Base-by-base conservation (phyloP, 2,113 vertebrate genomes). In the Lathamus discolor region DNA sequence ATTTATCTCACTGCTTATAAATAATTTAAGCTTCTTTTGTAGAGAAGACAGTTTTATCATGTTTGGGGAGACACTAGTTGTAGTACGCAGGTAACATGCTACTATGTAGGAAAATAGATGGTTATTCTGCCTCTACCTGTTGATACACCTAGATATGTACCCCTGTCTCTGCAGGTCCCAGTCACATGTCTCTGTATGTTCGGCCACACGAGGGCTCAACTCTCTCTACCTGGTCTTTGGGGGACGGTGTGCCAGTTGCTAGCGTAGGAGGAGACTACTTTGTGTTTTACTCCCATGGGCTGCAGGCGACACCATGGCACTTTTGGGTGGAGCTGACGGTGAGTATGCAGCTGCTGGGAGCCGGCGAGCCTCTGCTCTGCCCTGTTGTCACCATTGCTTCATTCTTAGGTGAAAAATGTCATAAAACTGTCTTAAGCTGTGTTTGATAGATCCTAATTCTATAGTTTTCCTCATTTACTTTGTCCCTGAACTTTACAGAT, bases 281-380 rank as follows among this genome's bases (percentile, higher is more conserved):
- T 66, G 97, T 99, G 44, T 99, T 99, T 96, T 99, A 99, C 90
- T 99, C 99, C 35, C 99, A 96, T 1, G 99, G 99, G 79, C 98
- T 99, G 8, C 97, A 98, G 3, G 98, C 99, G 5, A 96, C 97
- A 3, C 95, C 98, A 0, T 99, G 99, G 99, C 98, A 41, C 74
- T 99, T 99, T 96, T 99, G 99, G 99, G 96, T 99, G 61, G 99
- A 99, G 91, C 96, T 99, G 70, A 98, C 98, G 97, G 99, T 99
- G 95, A 92, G 97, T 72, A 39, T 3, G 3, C 57, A 0, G 0
- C n/a, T 3, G 4, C 80, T 46, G 73, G 37, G 63, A 67, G 8
- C 9, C 6, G 0, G 1, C 0, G 0, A 9, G 46, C 31, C 33
- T 23, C 25, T 43, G 54, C 10, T 39, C 46, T 14, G 3, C 19